Evolutionary conservation across 1,140 invertebrate species (phyloP).

Genomic region (Wasmannia auropunctata): DNA sequence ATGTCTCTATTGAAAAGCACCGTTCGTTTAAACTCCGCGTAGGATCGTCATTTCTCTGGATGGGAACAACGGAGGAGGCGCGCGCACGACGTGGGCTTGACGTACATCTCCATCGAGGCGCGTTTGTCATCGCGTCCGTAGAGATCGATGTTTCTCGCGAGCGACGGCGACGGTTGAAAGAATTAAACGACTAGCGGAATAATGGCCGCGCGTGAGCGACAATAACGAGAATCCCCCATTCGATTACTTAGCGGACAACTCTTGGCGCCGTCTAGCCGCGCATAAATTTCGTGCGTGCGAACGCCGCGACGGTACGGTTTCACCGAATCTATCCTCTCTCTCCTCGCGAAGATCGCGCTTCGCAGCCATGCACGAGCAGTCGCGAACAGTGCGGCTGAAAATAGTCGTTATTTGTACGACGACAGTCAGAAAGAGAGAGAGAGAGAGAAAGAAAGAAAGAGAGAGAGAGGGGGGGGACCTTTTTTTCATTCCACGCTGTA

Average conservation of each 20-base stretch:
- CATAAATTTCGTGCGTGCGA: not conserved
- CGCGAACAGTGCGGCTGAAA: constrained; percentile 40
- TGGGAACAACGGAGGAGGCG: not conserved
- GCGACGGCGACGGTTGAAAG: not conserved
- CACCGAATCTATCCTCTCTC: not conserved
- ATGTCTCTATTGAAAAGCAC: constrained; percentile 19
- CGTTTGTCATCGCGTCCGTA: constrained; percentile 31
- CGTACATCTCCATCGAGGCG: constrained; percentile 23
- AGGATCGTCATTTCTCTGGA: not conserved
- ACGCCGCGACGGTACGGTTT: no score
- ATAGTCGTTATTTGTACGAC: constrained; percentile 66
- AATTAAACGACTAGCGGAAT: constrained; percentile 16
- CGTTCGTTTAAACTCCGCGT: not conserved
- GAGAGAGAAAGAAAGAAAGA: no score
- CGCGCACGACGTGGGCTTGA: constrained; percentile 29
- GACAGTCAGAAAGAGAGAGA: constrained; percentile 64
- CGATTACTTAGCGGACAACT: not conserved
- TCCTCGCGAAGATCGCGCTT: not conserved
- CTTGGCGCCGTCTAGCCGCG: not conserved
- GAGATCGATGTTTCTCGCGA: not conserved
- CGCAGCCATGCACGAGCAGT: not conserved
- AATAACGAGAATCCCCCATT: not conserved
- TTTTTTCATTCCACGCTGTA: constrained; percentile 8
- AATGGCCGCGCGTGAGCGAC: not conserved
- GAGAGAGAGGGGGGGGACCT: constrained; percentile 26